These are phyloP conservation scores for Grus americana DNA, from an alignment of 2,113 vertebrate genomes.

Conservation along the genomic window DNA sequence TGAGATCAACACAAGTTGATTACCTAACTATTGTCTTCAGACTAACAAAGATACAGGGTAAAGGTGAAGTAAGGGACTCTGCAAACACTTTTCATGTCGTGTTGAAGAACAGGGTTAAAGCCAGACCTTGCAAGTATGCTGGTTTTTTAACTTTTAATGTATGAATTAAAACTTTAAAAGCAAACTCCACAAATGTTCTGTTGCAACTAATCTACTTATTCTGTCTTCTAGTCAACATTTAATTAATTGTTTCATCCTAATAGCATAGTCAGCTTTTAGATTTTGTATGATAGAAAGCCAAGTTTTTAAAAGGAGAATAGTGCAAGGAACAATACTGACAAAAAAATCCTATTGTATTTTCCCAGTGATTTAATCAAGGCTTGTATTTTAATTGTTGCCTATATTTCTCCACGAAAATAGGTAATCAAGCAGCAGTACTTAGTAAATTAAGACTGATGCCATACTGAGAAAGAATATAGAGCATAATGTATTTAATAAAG, in stretches of 20 bases:
- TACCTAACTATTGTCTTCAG: background rate
- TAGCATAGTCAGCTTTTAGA: background rate
- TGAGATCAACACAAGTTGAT: background rate
- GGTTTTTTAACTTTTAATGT: background rate
- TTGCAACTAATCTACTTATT: background rate
- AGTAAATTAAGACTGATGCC: background rate
- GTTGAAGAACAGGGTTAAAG: background rate
- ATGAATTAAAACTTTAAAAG: background rate
- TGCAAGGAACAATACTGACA: background rate
- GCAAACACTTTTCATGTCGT: background rate
- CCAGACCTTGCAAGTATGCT: background rate
- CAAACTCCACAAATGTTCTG: background rate
- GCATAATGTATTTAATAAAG: background rate
- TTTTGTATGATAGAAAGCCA: background rate
- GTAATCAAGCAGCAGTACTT: background rate
- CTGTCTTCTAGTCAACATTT: background rate
- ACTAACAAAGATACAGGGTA: background rate
- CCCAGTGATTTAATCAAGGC: background rate
- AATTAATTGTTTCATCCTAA: background rate
- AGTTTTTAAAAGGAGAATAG: background rate
- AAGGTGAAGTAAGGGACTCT: background rate
- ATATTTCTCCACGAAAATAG: background rate
- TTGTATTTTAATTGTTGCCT: background rate
- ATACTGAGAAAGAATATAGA: background rate
- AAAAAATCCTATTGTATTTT: background rate